Evolutionary conservation across 2,797 vertebrate genomes (phyloP), one percentile per base, ranked within the genome.

Genomic region (Gymnoscopelus microlampas): DNA sequence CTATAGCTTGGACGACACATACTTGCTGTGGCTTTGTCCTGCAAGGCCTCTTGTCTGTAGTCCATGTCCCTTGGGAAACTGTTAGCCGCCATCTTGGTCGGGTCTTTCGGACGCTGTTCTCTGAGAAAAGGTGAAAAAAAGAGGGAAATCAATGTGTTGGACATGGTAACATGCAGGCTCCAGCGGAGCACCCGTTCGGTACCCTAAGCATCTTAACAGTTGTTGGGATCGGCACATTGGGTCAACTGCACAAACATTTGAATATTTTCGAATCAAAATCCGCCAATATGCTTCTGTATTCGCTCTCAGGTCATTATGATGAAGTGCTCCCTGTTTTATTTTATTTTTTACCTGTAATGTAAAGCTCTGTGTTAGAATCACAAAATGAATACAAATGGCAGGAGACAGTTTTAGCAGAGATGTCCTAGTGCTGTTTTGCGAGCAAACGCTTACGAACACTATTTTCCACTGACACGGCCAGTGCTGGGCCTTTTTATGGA

Each of bases 31-130:
- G 95, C 94, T 87, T 97, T 94, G 71, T 97, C 95, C 93, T 98
- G 98, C 95, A 99, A 97, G 91, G 97, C 95, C 94, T 99, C 98
- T 93, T 98, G 96, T 95, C 98, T 96, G 94, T 99, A 99, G 93
- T 99, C 98, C 91, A 98, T 95, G 91, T 99, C 98, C 93, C 97
- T 96, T 73, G 98, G 98, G 88, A 99, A 99, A 92, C 95, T 99
- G 93, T 99, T 99, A 81, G 94, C 85, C 74, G 95, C 93, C 93
- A 96, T 92, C 94, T 98, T 99, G 88, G 95, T 95, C 76, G 96
- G 90, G 90, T 99, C 98, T 91, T 98, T 99, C 91, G 97, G 98
- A 76, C 97, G 94, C 88, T 99, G 98, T 85, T 99, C 98, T 93
- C 98, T 99, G 83, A 44, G 39, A 82, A 53, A 3, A 12, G 76